Conservation (phyloP, 2,797 vertebrate genomes). For the Sebastes cheni region DNA sequence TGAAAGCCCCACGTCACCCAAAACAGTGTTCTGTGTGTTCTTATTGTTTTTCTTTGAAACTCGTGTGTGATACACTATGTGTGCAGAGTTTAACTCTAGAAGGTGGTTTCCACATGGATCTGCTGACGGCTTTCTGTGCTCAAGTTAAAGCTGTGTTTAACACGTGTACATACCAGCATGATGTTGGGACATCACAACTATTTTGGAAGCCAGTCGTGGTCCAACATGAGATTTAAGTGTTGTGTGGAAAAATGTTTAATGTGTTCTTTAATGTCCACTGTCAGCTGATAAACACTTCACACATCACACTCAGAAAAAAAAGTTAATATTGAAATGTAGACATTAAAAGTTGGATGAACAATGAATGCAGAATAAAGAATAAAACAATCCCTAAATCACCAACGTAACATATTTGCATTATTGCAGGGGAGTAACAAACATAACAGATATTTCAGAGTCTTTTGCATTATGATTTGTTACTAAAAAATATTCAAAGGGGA, state of each 20-base stretch:
- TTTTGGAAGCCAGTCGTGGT: not conserved
- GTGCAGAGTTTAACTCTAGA: not conserved
- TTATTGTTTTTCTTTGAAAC: not conserved
- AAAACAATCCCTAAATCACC: not conserved
- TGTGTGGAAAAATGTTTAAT: not conserved
- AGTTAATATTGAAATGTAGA: not conserved
- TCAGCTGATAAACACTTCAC: not conserved
- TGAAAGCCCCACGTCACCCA: not conserved
- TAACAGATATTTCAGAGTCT: not conserved
- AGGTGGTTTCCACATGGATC: not conserved
- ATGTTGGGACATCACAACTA: not conserved
- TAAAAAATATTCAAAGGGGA: too few relatives aligned
- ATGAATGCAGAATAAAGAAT: not conserved
- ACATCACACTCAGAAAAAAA: not conserved
- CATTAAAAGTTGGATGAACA: not conserved
- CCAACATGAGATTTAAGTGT: not conserved
- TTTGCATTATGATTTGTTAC: not conserved
- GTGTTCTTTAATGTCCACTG: not conserved
- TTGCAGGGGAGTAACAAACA: too few relatives aligned
- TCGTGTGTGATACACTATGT: not conserved
- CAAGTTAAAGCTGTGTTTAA: not conserved
- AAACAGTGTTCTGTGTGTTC: not conserved
- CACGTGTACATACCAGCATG: not conserved
- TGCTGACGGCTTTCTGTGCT: not conserved
- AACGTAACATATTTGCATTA: not conserved